Conservation (phyloP, 2,113 vertebrate species). For the Amphiprion percula region DNA sequence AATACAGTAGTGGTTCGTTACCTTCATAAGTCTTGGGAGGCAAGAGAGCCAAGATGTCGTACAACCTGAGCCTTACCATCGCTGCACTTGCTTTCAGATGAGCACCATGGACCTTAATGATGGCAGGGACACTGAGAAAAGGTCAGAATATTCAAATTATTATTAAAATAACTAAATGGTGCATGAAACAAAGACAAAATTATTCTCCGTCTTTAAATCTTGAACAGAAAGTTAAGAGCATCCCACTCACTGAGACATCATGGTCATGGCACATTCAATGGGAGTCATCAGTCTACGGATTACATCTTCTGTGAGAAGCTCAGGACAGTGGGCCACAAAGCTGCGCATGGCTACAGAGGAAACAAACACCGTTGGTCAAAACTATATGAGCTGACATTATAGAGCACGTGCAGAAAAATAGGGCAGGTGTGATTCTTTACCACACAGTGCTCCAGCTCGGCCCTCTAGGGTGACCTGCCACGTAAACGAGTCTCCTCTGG, state of each 20-base stretch:
- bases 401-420: background rate
- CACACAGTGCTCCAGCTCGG: constrained; percentile 95
- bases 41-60: constrained; percentile 97
- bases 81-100: constrained; percentile 98
- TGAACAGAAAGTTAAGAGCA: background rate
- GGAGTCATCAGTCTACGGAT: constrained; percentile 98
- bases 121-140: constrained; percentile 90
- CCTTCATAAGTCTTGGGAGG: constrained; percentile 99
- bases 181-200: too few relatives aligned
- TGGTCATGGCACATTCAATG: constrained; percentile 99
- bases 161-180: too few relatives aligned
- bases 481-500: constrained; percentile 95
- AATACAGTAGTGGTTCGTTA: constrained; percentile 64
- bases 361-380: background rate
- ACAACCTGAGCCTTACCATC: constrained; percentile 97
- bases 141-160: background rate
- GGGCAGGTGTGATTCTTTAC: constrained; percentile 81
- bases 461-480: constrained; percentile 99
- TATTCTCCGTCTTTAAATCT: background rate
- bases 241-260: constrained; percentile 98
- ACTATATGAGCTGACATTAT: background rate
- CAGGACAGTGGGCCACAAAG: constrained; percentile 98
- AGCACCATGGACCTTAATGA: constrained; percentile 96
- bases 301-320: constrained; percentile 97
- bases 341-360: constrained; percentile 93